Evolutionary conservation across 2,888 invertebrate species (phyloP).

Genomic region (Xanthia icteritia): DNA sequence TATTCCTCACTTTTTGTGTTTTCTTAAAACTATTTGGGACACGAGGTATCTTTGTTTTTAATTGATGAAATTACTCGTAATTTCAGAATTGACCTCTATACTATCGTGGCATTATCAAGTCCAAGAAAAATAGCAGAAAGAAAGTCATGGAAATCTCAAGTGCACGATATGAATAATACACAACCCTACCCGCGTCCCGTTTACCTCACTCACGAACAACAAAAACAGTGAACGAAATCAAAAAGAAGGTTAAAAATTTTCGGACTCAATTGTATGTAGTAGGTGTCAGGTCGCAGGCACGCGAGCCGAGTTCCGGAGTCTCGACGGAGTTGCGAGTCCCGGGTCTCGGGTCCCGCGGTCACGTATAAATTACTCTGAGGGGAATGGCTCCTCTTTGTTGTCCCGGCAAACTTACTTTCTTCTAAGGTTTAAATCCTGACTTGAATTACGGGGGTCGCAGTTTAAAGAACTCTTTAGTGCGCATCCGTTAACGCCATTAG

Average conservation of each 20-base stretch:
- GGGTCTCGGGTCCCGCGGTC: conserved; percentile 77
- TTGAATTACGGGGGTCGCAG: conserved; percentile 84
- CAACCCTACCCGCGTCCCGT: conserved; percentile 15
- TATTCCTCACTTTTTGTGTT: no score
- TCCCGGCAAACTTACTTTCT: conserved; percentile 86
- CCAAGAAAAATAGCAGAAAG: neutral
- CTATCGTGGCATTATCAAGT: neutral
- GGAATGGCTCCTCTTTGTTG: conserved; percentile 86
- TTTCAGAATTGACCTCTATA: no score
- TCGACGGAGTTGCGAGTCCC: conserved; percentile 75
- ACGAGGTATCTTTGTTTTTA: neutral
- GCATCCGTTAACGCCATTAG: conserved; percentile 75
- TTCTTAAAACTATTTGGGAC: neutral
- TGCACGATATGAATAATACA: conserved; percentile 19
- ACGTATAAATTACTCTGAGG: conserved; percentile 89
- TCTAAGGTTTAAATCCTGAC: conserved; percentile 87
- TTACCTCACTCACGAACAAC: conserved; percentile 53
- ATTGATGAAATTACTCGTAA: neutral
- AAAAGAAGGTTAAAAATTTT: conserved; percentile 76
- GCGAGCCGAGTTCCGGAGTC: conserved; percentile 74
- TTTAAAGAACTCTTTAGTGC: conserved; percentile 81
- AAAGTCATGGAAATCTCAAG: conserved; percentile 8
- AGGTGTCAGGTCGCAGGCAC: conserved; percentile 77
- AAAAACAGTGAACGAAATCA: conserved; percentile 66
- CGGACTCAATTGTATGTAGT: conserved; percentile 74